A percentile compares a stretch with the other conserved stretches of the same genome.
phyloP scores from a whole-genome alignment of 2,797 vertebrate genomes.

The Sphenodon punctatus region DNA sequence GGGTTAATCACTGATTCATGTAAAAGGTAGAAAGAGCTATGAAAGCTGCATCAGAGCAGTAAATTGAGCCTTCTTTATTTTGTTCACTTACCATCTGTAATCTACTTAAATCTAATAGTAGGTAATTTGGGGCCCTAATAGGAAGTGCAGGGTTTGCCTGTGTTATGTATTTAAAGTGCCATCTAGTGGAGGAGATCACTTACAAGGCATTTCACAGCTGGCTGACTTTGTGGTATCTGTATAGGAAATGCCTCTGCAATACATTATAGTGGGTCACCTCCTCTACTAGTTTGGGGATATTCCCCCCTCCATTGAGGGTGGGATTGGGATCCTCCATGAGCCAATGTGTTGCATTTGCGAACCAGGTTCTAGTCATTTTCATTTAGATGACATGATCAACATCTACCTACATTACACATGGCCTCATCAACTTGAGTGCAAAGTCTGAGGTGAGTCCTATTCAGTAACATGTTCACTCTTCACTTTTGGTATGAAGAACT shows the following conservation, averaged over 20 bases:
- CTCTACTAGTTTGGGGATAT: neutral
- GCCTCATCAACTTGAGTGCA: neutral
- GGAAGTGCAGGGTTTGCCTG: fast-evolving
- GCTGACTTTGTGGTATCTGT: neutral
- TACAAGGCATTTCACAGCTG: neutral
- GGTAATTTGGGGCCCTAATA: neutral
- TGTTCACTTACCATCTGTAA: slow-evolving; percentile 21
- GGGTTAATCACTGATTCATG: slow-evolving; percentile 35
- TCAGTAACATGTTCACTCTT: neutral
- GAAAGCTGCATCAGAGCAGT: slow-evolving; percentile 24
- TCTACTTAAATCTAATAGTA: neutral
- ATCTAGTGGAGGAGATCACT: slow-evolving; percentile 51
- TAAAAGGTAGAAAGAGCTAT: slow-evolving; percentile 23
- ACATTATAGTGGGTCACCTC: neutral
- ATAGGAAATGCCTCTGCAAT: fast-evolving
- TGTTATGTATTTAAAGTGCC: slow-evolving; percentile 47
- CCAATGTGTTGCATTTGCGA: neutral
- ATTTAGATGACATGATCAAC: neutral
- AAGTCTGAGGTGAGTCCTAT: neutral
- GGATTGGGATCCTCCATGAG: neutral
- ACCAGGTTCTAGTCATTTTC: neutral
- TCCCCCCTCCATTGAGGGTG: neutral
- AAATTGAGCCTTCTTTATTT: slow-evolving; percentile 24
- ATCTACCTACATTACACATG: neutral
- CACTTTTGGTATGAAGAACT: neutral